Evolutionary conservation across 2,797 vertebrate species (phyloP), one percentile per base, ranked within the genome.

Genomic region (Diglossa cyanea): DNA sequence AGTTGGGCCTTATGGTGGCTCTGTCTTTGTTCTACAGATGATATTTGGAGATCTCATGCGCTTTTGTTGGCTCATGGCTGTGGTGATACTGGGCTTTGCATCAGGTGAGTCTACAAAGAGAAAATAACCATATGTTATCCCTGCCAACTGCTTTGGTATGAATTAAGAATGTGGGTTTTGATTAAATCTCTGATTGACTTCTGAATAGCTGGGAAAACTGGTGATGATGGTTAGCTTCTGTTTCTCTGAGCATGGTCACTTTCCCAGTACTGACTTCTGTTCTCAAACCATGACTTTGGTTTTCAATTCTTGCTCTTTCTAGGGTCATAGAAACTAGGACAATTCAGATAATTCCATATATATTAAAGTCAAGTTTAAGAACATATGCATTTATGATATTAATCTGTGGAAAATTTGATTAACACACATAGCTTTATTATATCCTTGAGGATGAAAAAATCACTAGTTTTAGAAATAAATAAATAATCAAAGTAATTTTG

Each of bases 21-120:
- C 72, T 93, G 28, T 87, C 44, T 95, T 86, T 94, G 75, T 84
- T 79, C 54, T 86, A 13, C 96, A 99, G 99, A 99, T 99, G 97
- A 98, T 99, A 97, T 99, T 99, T 97, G 99, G 99, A 96, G 99
- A 99, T 92, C 97, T 99, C 73, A 97, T 98, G 65, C 99, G 99
- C 83, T 99, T 99, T 89, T 99, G 99, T 97, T 99, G 99, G 99
- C 97, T 99, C 86, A 99, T 98, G 98, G 98, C 98, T 81, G 98
- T 99, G 90, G 98, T 99, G 68, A 99, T 99, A 57, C 90, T 99
- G 61, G 99, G 98, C 80, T 99, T 99, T 97, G 98, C 99, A 86
- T 98, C 99, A 93, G 98, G 99, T 99, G 94, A 97, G 96, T 94
- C 30, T 47, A 12, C 47, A 35, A 74, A 68, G 57, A 47, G 14